Conservation (phyloP, 2,888 invertebrate species). For the Temnothorax rugatulus region DNA sequence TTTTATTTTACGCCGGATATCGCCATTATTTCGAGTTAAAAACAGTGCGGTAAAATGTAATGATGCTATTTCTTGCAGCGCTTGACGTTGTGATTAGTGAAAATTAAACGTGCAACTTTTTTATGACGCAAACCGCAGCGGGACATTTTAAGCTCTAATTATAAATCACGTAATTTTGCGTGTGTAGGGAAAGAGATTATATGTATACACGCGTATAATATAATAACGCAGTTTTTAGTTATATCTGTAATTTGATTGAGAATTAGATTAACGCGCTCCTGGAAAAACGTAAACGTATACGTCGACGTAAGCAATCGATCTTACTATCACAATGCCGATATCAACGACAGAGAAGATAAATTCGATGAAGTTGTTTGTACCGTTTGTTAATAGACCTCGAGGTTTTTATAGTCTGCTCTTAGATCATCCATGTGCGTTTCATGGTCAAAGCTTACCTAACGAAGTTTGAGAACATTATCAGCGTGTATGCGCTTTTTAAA, state of each 20-base stretch:
- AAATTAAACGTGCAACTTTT: slow-evolving; percentile 27
- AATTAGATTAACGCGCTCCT: background rate
- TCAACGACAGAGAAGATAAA: background rate
- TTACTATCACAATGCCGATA: background rate
- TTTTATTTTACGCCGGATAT: background rate
- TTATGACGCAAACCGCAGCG: background rate
- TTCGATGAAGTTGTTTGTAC: slow-evolving; percentile 25
- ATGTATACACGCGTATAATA: background rate
- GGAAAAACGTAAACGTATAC: background rate
- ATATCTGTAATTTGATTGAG: background rate
- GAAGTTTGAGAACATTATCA: background rate
- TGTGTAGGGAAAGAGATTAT: background rate
- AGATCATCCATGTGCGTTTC: background rate
- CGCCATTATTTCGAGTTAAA: background rate
- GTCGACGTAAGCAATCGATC: background rate
- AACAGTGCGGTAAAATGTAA: slow-evolving; percentile 3
- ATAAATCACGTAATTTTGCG: slow-evolving; percentile 4
- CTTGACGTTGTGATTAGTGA: slow-evolving; percentile 1
- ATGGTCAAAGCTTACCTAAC: background rate
- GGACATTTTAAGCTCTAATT: background rate
- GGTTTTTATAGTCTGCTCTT: background rate
- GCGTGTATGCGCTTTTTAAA: background rate
- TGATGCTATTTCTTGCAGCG: background rate
- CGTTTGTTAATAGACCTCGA: background rate
- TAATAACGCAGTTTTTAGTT: background rate